phyloP scores from a whole-genome alignment of 2,797 vertebrate species.

The Leptodactylus fallax region DNA sequence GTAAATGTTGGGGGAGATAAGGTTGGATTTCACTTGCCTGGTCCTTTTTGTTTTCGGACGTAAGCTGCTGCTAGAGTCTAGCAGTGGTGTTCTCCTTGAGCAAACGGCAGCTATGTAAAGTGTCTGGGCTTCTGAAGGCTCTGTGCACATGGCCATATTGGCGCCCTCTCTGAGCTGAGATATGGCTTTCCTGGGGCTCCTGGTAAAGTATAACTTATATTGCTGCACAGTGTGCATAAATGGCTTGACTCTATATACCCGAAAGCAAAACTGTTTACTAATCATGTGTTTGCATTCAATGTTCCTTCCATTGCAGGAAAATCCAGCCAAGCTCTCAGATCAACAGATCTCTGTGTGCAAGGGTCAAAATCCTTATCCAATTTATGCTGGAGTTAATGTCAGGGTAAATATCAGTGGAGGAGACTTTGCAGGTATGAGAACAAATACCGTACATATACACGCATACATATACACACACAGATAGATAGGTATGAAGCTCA shows the following conservation, averaged over 20 bases:
- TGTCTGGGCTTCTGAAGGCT: neutral
- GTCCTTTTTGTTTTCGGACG: too few species aligned
- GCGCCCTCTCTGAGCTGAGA: too few species aligned
- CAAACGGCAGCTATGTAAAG: too few species aligned
- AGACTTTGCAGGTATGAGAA: slow-evolving; percentile 80
- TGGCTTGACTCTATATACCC: neutral
- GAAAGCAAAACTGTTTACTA: neutral
- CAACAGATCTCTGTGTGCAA: slow-evolving; percentile 74
- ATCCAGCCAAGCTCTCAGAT: slow-evolving; percentile 78
- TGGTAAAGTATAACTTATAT: neutral
- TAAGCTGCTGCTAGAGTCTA: too few species aligned
- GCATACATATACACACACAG: too few species aligned
- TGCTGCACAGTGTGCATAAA: neutral
- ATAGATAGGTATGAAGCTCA: too few species aligned
- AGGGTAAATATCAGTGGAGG: slow-evolving; percentile 69
- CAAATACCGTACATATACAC: too few species aligned
- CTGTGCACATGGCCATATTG: neutral
- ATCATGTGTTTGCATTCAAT: neutral
- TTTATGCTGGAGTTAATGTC: slow-evolving; percentile 79
- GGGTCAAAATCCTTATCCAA: slow-evolving; percentile 80
- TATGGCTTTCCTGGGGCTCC: too few species aligned
- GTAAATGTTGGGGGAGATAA: too few species aligned
- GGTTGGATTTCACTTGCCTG: too few species aligned
- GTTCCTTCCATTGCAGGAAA: slow-evolving; percentile 70
- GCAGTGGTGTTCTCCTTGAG: too few species aligned